Evolutionary conservation across 1,140 invertebrate species (phyloP).

Genomic region (Harlomillsia oculata): DNA sequence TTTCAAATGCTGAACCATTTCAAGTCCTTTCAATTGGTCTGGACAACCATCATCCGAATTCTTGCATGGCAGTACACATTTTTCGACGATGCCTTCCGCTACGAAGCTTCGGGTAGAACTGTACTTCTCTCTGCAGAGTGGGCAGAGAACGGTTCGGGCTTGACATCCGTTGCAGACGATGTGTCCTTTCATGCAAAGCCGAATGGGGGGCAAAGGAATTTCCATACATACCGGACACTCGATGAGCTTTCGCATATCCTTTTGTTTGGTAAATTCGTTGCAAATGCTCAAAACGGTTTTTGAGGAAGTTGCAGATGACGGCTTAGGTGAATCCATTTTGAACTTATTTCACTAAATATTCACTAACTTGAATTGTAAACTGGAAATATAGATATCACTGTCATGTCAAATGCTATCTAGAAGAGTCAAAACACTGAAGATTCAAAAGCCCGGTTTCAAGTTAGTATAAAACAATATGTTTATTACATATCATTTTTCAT

Average conservation of each 20-base stretch:
- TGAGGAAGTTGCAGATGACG: no score
- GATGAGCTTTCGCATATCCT: constrained; percentile 12
- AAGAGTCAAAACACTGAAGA: no score
- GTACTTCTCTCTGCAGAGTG: constrained; percentile 23
- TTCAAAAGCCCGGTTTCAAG: no score
- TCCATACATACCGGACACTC: constrained; percentile 32
- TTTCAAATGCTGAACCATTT: constrained; percentile 14
- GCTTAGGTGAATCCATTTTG: no score
- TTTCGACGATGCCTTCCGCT: constrained; percentile 27
- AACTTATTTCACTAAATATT: no score
- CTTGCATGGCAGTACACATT: constrained; percentile 21
- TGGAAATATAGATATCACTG: no score
- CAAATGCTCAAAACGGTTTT: no score
- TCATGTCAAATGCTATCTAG: no score
- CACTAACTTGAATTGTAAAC: no score
- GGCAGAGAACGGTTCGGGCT: constrained; percentile 14
- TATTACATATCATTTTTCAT: no score
- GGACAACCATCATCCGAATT: constrained; percentile 20
- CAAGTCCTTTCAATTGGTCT: constrained; percentile 7
- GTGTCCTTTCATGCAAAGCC: constrained; percentile 23
- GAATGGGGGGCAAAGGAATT: constrained; percentile 28
- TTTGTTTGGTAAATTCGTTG: constrained; percentile 6
- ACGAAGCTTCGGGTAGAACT: constrained; percentile 23
- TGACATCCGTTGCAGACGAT: constrained; percentile 31
- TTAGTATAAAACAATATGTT: no score